Base-by-base conservation (phyloP, 2,888 invertebrate genomes). In the Plagiodera versicolora region DNA sequence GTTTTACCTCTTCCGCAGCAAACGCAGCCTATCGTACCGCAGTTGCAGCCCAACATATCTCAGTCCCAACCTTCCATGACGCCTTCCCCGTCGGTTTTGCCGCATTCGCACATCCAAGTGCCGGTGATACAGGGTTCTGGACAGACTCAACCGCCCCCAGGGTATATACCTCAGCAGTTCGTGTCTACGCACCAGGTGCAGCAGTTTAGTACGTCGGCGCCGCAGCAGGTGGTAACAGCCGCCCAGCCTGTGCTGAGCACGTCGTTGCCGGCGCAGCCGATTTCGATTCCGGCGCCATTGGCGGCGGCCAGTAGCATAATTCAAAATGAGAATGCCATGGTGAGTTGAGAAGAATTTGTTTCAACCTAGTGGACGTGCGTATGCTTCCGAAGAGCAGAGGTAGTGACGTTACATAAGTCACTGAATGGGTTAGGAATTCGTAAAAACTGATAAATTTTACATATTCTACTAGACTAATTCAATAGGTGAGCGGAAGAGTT, bases 151-250 rank as follows among this genome's bases (percentile, higher is more conserved):
- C 51, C 60, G 11, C 56, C 59, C 20, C 64, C 61, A 46, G 60
- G 55, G 45, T 68, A 60, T 47, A 61, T 61, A 18, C 61, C 66
- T 6, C 62, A 65, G 35, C 58, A 64, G 61, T 68, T 63, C 39
- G 61, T 64, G 24, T 58, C 61, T 35, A 44, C 61, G 45, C 64
- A 63, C 11, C 65, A 61, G 14, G 60, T 65, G 35, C 55, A 62
- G 2, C 58, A 63, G 50, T 49, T 60, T 9, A 57, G 24, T 61
- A 46, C 65, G 28, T 60, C 63, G 50, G 59, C 64, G 49, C 56
- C 60, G 10, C 68, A 62, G 20, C 65, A 62, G 18, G 61, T 56
- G 17, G n/a, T 58, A 28, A 16, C 60, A 6, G 10, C 45, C 8
- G 51, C 56, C 18, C 47, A 58, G 5, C 11, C 60, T 10, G 60